Evolutionary conservation across 2,888 invertebrate genomes (phyloP), one percentile per base, ranked within the genome.

Genomic region (Mylabris sibirica): DNA sequence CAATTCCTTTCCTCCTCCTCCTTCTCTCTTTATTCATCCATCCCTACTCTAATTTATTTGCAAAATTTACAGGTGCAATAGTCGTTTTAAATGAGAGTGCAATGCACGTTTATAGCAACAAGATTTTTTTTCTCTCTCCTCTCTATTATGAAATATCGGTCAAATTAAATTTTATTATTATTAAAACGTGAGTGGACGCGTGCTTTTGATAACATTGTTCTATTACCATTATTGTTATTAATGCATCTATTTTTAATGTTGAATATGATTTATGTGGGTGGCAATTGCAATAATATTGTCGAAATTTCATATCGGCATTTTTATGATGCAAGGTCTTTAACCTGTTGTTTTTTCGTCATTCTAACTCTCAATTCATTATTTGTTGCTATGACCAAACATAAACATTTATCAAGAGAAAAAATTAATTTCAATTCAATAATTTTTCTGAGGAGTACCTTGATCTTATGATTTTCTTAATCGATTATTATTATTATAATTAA

Each of bases 21-120:
- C 14, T 41, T 14, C 44, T 17, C 44, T 44, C 44, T 30, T n/a
- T n/a, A n/a, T n/a, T n/a, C n/a, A n/a, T n/a, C n/a, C 4, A 30
- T 30, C 30, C 30, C 30, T 30, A 6, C 30, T 30, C 30, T 30
- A 30, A 6, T 30, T 30, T 30, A 17, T 67, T 67, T 70, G 67
- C 67, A 64, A 65, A 65, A 65, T 67, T 62, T 64, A 64, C 70
- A 67, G 67, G 64, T 69, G 69, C 69, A 68, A 61, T 38, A 44
- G 20, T 22, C 49, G 49, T 20, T 49, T 49, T 14, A 24, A 63
- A 17, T 11, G 38, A 60, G 65, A 65, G 68, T 69, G 69, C 66
- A 69, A 63, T 64, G 66, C 69, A 66, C 66, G 49, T 24, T 57
- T 44, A 41, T 17, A 38, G 22, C 9, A 49, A 49, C 49, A 49